phyloP scores from a whole-genome alignment of 37 sponge, comb jelly and placozoan genomes.

The Chondrosia reniformis region DNA sequence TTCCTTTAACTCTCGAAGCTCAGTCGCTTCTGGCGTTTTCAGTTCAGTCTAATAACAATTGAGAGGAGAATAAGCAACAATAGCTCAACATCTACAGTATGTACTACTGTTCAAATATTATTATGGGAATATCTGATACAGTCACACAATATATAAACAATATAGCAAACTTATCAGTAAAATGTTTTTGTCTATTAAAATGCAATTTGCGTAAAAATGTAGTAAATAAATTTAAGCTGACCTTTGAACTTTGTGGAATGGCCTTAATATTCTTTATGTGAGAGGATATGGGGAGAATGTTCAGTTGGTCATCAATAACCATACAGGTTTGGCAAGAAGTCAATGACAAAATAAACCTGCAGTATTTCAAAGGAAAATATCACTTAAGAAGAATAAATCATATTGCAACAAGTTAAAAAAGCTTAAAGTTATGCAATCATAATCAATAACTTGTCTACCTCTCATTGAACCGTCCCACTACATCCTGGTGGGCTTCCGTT shows the following conservation, averaged over 20 bases:
- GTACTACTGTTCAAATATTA: too few relatives aligned
- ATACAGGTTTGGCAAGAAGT: conserved; percentile 64
- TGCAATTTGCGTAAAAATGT: too few relatives aligned
- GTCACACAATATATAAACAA: not conserved
- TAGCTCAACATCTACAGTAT: too few relatives aligned
- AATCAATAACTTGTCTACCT: conserved; percentile 42
- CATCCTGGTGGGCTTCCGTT: conserved; percentile 86
- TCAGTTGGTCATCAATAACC: conserved; percentile 88
- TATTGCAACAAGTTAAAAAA: not conserved
- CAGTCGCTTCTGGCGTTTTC: conserved; percentile 8
- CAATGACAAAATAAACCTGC: conserved; percentile 89
- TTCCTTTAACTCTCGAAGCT: conserved; percentile 67
- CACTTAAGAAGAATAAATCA: not conserved
- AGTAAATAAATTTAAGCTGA: too few relatives aligned
- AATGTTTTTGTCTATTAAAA: too few relatives aligned
- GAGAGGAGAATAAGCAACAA: not conserved
- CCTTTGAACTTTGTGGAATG: not conserved
- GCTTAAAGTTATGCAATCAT: not conserved
- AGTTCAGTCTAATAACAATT: not conserved
- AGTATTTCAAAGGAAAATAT: not conserved
- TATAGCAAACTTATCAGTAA: too few relatives aligned
- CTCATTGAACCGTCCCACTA: conserved; percentile 91
- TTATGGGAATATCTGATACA: not conserved
- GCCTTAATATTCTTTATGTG: conserved; percentile 31
- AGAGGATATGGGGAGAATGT: conserved; percentile 84